phyloP scores from a whole-genome alignment of 2,113 vertebrate genomes.

The Platycercus adscitus region DNA sequence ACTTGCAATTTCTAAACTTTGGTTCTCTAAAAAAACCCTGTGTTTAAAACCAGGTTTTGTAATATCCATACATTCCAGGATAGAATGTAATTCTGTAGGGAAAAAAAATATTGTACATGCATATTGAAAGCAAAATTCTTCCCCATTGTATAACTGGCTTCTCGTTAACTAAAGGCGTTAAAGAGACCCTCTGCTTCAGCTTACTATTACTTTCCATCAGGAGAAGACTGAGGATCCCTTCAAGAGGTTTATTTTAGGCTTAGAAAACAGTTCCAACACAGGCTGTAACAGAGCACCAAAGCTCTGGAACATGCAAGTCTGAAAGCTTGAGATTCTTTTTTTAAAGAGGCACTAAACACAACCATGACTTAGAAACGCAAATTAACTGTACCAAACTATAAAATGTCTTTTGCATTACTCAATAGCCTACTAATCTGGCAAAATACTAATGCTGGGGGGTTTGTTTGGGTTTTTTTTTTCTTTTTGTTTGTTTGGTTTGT shows the following conservation, averaged over 20 bases:
- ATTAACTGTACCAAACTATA: not conserved
- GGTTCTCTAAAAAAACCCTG: not conserved
- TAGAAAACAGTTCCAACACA: not conserved
- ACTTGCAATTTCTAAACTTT: not conserved
- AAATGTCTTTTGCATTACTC: not conserved
- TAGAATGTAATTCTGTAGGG: not conserved
- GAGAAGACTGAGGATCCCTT: not conserved
- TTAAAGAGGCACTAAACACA: not conserved
- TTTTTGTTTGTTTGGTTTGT: not conserved
- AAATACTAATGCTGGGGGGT: not conserved
- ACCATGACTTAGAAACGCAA: not conserved
- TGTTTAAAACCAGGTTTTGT: not conserved
- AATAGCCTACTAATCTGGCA: not conserved
- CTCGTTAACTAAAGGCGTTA: not conserved
- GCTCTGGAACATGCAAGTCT: not conserved
- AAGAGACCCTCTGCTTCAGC: not conserved
- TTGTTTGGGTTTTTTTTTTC: not conserved
- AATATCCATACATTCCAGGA: not conserved
- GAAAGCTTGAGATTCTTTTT: not conserved
- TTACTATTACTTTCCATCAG: not conserved
- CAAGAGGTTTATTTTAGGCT: not conserved
- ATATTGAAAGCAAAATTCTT: not conserved
- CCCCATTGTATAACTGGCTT: not conserved
- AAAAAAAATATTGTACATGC: not conserved
- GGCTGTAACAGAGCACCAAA: not conserved